Evolutionary conservation across 2,888 invertebrate species (phyloP).

Genomic region (Eristalinus aeneus): DNA sequence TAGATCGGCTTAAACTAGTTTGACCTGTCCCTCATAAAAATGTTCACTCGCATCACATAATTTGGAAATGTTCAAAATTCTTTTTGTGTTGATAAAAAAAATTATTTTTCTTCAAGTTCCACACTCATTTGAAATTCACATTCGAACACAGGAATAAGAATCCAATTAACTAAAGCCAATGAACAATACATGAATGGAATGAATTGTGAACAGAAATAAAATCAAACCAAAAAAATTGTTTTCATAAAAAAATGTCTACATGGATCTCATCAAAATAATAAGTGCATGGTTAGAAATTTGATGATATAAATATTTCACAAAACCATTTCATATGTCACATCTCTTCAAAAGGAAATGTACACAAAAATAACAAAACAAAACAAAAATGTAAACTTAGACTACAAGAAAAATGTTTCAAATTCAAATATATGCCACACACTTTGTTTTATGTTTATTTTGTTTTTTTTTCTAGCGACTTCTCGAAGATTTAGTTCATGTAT

Average conservation of each 20-base stretch:
- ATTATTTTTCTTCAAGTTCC: background rate
- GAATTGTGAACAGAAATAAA: conserved; percentile 66
- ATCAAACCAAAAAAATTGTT: conserved; percentile 48
- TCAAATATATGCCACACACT: conserved; percentile 44
- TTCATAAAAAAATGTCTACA: conserved; percentile 77
- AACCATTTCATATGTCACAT: background rate
- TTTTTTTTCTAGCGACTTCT: conserved; percentile 69
- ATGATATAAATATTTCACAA: conserved; percentile 30
- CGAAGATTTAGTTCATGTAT: background rate
- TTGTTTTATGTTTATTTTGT: conserved; percentile 10
- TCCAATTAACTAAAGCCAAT: conserved; percentile 24
- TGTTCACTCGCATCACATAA: background rate
- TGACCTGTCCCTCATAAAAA: background rate
- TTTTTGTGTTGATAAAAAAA: background rate
- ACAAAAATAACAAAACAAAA: conserved; percentile 41
- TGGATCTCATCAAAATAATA: conserved; percentile 78
- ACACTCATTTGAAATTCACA: background rate
- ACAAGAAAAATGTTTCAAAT: background rate
- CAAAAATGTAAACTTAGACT: conserved; percentile 1
- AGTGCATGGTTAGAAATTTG: conserved; percentile 64
- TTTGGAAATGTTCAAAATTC: background rate
- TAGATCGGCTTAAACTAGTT: too few relatives aligned
- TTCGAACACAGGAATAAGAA: background rate
- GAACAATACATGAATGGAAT: conserved; percentile 70
- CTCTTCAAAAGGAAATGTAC: background rate